Percentiles rank a stretch among this genome's conserved stretches.
Conservation (phyloP, 2,888 invertebrate genomes). For the Xylota sylvarum region DNA sequence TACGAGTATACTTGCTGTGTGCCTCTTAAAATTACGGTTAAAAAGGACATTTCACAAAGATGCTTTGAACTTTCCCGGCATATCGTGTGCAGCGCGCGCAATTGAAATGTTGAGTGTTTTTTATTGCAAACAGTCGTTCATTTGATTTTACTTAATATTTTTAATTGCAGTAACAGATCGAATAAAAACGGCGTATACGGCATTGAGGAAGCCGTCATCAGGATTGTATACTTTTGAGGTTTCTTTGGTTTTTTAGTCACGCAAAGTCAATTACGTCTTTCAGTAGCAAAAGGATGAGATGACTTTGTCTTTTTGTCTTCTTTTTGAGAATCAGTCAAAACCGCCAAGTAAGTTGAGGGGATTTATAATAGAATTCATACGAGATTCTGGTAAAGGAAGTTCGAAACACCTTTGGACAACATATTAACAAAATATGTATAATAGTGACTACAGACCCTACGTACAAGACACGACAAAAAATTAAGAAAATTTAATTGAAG, state of each 20-base stretch:
- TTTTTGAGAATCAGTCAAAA: neutral
- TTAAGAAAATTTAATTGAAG: no score
- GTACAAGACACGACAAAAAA: no score
- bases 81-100: conserved; percentile 53
- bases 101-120: conserved; percentile 73
- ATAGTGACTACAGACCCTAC: no score
- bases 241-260: neutral
- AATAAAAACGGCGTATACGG: neutral
- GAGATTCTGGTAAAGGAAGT: no score
- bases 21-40: conserved; percentile 47
- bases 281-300: no score
- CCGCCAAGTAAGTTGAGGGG: no score
- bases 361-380: no score
- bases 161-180: conserved; percentile 67
- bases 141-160: conserved; percentile 66
- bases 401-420: no score
- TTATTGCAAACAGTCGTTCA: conserved; percentile 72
- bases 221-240: neutral
- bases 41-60: conserved; percentile 68
- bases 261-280: neutral
- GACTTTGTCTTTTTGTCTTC: neutral
- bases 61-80: conserved; percentile 67
- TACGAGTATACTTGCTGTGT: conserved; percentile 50
- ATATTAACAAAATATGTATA: no score
- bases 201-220: neutral